A percentile compares a stretch with the other conserved stretches of the same genome.
Evolutionary conservation across 2,797 vertebrate species (phyloP).

Genomic region (Streptopelia turtur): DNA sequence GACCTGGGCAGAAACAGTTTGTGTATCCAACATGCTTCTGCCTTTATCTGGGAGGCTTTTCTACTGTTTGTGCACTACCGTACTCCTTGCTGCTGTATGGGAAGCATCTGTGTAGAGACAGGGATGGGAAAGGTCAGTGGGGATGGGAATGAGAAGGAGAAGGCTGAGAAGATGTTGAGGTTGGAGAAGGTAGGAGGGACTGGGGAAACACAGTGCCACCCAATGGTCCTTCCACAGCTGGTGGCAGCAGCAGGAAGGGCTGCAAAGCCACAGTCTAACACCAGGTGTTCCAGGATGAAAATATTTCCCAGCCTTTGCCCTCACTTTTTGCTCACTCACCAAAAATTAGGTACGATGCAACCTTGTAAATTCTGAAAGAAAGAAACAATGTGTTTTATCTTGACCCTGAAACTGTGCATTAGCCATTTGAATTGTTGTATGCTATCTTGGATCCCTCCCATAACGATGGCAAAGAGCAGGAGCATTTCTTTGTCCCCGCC

Average conservation of each 20-base stretch:
- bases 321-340: neutral
- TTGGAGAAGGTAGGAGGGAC: neutral
- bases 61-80: accelerated
- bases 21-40: neutral
- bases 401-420: neutral
- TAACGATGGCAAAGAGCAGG: neutral
- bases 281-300: neutral
- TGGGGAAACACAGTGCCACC: neutral
- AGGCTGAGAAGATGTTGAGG: neutral
- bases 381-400: neutral
- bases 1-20: neutral
- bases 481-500: neutral
- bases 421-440: neutral
- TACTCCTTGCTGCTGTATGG: accelerated
- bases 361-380: neutral
- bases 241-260: neutral
- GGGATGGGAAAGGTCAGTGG: neutral
- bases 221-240: accelerated
- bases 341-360: neutral
- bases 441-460: neutral
- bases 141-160: accelerated
- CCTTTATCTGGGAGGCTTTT: neutral
- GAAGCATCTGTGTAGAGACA: neutral
- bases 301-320: accelerated
- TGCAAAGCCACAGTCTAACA: neutral